Evolutionary conservation across 2,888 invertebrate species (phyloP).

Genomic region (Agrochola lota): DNA sequence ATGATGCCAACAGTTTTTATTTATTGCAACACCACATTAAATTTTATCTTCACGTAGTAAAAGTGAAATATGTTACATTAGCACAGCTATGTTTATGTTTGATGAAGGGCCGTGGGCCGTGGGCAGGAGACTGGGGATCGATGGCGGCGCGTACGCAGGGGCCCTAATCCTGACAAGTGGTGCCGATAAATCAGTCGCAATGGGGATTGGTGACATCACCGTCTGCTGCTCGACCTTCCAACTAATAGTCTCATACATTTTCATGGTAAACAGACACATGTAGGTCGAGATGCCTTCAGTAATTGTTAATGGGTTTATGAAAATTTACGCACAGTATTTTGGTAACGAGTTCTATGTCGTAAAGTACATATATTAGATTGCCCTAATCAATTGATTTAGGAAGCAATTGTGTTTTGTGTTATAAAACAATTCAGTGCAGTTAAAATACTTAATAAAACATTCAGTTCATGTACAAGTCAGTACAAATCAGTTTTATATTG

Average conservation of each 20-base stretch:
- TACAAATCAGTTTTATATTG: conserved; percentile 51
- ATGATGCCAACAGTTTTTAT: conserved; percentile 48
- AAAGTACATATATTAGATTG: conserved; percentile 58
- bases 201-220: conserved; percentile 87
- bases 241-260: conserved; percentile 83
- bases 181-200: conserved; percentile 83
- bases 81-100: conserved; percentile 67
- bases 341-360: conserved; percentile 46
- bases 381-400: conserved; percentile 61
- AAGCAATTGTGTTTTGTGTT: conserved; percentile 36
- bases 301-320: conserved; percentile 79
- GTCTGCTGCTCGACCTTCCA: conserved; percentile 82
- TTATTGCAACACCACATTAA: conserved; percentile 60
- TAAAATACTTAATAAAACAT: no score
- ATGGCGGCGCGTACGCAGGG: conserved; percentile 47
- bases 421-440: no score
- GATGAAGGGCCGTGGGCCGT: conserved; percentile 62
- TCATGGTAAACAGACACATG: conserved; percentile 77
- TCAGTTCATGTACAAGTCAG: conserved; percentile 25
- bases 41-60: conserved; percentile 70
- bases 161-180: conserved; percentile 83
- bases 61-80: conserved; percentile 67
- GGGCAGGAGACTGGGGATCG: conserved; percentile 4
- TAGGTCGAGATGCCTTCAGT: conserved; percentile 79
- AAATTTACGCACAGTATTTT: conserved; percentile 66